These are phyloP conservation scores for Anabas testudineus DNA, from an alignment of 2,797 vertebrate species.

Conservation along the genomic window DNA sequence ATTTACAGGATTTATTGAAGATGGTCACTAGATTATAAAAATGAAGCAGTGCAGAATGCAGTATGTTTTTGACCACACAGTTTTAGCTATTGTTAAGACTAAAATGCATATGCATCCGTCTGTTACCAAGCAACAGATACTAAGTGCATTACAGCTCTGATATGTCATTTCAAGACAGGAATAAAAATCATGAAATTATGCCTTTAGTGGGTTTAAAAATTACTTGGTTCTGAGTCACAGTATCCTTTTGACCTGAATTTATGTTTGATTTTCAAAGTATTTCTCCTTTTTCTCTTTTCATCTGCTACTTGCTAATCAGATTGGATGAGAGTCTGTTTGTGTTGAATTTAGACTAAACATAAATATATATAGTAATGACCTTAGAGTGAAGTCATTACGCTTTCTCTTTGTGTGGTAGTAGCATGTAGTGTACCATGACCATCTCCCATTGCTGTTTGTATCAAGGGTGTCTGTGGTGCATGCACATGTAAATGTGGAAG, in stretches of 20 bases:
- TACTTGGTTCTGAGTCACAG: background rate
- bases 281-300: conserved; percentile 12
- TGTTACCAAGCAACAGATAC: conserved; percentile 77
- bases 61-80: conserved; percentile 40
- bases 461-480: conserved; percentile 4
- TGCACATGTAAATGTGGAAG: conserved; percentile 20
- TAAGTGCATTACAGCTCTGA: conserved; percentile 43
- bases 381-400: conserved; percentile 61
- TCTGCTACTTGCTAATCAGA: conserved; percentile 26
- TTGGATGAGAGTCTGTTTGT: conserved; percentile 29
- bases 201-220: conserved; percentile 32
- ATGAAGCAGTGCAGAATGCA: conserved; percentile 26
- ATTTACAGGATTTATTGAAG: conserved; percentile 3
- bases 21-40: conserved; percentile 12
- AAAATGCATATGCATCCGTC: conserved; percentile 62
- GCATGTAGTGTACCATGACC: conserved; percentile 15
- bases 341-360: conserved; percentile 51
- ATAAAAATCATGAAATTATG: conserved; percentile 33
- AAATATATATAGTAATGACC: too few species aligned
- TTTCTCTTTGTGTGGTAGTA: conserved; percentile 28
- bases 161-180: conserved; percentile 43
- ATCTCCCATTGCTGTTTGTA: conserved; percentile 12
- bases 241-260: conserved; percentile 3
- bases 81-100: conserved; percentile 44
- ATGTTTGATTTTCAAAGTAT: background rate